Evolutionary conservation across 2,113 vertebrate genomes (phyloP).

Genomic region (Zootoca vivipara): DNA sequence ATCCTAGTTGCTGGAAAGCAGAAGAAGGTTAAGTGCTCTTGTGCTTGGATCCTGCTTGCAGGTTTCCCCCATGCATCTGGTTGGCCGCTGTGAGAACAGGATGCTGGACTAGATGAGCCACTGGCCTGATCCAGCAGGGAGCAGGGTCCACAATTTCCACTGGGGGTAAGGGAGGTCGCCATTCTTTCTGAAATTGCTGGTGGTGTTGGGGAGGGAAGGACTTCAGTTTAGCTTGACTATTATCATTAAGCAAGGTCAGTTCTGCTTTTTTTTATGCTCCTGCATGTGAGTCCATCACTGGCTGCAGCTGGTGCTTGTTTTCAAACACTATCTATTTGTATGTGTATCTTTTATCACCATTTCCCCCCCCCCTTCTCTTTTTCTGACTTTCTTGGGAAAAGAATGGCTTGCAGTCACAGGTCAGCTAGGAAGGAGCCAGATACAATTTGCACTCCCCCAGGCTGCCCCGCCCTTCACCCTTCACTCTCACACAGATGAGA

Average conservation of each 20-base stretch:
- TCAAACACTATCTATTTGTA: conserved; percentile 69
- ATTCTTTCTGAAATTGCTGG: too few relatives aligned
- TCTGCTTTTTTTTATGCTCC: not conserved
- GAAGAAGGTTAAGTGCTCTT: too few relatives aligned
- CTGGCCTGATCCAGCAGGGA: not conserved
- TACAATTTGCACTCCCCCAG: conserved; percentile 28
- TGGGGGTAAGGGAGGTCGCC: not conserved
- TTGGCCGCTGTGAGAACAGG: too few relatives aligned
- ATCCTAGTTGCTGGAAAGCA: too few relatives aligned
- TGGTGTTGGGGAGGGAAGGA: too few relatives aligned
- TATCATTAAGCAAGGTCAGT: not conserved
- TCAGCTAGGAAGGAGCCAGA: conserved; percentile 68
- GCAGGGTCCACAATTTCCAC: not conserved
- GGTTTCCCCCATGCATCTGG: too few relatives aligned
- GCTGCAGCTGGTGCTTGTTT: conserved; percentile 37
- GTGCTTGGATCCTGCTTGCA: too few relatives aligned
- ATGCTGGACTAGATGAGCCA: too few relatives aligned
- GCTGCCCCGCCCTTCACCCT: conserved; percentile 68
- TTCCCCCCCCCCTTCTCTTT: too few relatives aligned
- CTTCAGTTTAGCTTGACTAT: not conserved
- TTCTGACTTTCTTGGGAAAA: conserved; percentile 34
- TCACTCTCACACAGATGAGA: conserved; percentile 52
- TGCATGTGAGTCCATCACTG: not conserved
- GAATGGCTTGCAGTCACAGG: conserved; percentile 61
- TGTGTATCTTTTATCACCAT: conserved; percentile 64